Percentiles rank a stretch among this genome's conserved stretches.
Conservation (phyloP, 2,113 vertebrate species). For the Plecotus auritus region DNA sequence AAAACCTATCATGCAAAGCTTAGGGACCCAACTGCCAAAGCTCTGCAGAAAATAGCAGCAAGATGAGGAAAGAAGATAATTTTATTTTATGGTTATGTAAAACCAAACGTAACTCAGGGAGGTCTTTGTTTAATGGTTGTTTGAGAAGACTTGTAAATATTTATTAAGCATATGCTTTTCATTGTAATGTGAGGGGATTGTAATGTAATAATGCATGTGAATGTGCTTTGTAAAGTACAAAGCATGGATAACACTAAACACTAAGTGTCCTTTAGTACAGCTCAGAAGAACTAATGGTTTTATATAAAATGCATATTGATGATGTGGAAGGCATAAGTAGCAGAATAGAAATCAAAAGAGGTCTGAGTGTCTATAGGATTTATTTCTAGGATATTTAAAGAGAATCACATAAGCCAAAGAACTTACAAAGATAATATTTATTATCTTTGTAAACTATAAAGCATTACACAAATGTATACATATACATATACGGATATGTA, state of each 20-base stretch:
- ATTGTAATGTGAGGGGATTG: background rate
- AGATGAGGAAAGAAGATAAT: background rate
- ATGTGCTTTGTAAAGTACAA: slow-evolving; percentile 25
- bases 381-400: background rate
- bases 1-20: background rate
- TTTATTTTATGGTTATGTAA: slow-evolving; percentile 27
- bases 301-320: background rate
- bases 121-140: slow-evolving; percentile 23
- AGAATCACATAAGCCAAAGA: background rate
- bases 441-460: background rate
- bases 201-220: slow-evolving; percentile 32
- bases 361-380: background rate
- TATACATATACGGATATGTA: background rate
- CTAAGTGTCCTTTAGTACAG: background rate
- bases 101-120: background rate
- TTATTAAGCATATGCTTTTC: slow-evolving; percentile 33
- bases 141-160: slow-evolving; percentile 49
- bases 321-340: background rate
- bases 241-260: background rate
- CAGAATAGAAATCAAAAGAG: background rate
- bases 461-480: background rate
- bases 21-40: background rate
- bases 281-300: background rate
- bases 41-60: background rate
- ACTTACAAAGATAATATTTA: background rate